These are phyloP conservation scores for Desmodus rotundus DNA, from an alignment of 2,113 vertebrate genomes.

Conservation along the genomic window DNA sequence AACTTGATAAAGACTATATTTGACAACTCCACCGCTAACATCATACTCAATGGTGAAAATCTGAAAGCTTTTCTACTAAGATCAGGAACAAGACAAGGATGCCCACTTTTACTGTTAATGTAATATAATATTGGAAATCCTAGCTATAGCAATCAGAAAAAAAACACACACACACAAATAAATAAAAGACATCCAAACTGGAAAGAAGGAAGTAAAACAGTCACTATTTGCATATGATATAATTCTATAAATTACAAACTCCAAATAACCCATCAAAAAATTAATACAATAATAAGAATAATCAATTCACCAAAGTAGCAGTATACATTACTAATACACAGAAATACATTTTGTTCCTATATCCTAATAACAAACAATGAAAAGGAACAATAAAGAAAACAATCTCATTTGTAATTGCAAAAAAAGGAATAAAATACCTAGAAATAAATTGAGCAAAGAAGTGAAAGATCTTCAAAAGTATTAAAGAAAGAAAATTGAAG, in stretches of 20 bases:
- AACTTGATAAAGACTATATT: not conserved
- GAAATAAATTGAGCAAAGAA: too few species aligned
- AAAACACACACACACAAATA: not conserved
- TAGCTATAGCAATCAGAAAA: not conserved
- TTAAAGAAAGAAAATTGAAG: too few species aligned
- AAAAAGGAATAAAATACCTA: too few species aligned
- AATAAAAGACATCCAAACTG: not conserved
- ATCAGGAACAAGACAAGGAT: not conserved
- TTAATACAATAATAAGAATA: not conserved
- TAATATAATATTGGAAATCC: not conserved
- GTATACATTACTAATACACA: not conserved
- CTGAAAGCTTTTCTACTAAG: not conserved
- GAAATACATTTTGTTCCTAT: not conserved
- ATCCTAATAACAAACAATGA: too few species aligned
- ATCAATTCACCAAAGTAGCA: not conserved
- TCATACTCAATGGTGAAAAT: not conserved
- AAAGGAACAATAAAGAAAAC: too few species aligned
- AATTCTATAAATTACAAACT: not conserved
- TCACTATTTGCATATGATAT: not conserved
- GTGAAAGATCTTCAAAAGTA: too few species aligned
- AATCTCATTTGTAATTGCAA: too few species aligned
- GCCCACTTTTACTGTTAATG: not conserved
- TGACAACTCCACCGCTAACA: not conserved
- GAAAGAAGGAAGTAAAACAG: not conserved
- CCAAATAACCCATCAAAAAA: not conserved